These are phyloP conservation scores for Aptenodytes patagonicus DNA, from an alignment of 2,113 vertebrate genomes.

Conservation along the genomic window DNA sequence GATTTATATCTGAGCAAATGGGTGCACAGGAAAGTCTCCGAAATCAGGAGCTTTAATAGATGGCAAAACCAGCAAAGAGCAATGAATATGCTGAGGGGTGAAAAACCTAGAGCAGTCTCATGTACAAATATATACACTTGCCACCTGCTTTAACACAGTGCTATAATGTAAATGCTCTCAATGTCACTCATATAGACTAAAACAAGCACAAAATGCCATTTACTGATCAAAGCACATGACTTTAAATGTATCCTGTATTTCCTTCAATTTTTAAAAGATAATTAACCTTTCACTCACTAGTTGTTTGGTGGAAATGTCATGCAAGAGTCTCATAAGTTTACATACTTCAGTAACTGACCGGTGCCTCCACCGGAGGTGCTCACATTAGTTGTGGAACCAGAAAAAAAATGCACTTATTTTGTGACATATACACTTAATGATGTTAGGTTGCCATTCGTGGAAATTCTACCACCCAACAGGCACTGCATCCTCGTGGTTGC, in stretches of 20 bases:
- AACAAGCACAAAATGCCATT: background rate
- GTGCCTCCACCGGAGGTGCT: accelerated
- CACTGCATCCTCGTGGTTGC: background rate
- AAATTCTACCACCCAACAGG: background rate
- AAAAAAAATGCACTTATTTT: background rate
- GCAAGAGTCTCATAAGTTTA: background rate
- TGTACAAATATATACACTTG: background rate
- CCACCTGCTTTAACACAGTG: background rate
- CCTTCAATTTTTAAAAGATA: background rate
- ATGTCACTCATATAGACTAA: background rate
- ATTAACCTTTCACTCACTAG: background rate
- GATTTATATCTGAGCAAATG: background rate
- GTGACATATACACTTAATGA: background rate
- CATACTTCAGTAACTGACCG: background rate
- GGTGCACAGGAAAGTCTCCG: background rate
- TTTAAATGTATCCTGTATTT: background rate
- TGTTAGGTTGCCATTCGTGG: background rate
- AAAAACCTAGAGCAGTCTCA: background rate
- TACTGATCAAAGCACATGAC: conserved; percentile 5
- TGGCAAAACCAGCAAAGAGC: background rate
- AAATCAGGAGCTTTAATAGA: background rate
- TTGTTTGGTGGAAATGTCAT: background rate
- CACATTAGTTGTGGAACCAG: background rate
- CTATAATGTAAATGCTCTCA: background rate
- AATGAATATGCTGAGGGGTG: background rate